Evolutionary conservation across 2,888 invertebrate genomes (phyloP).

Genomic region (Agrotis clavis): DNA sequence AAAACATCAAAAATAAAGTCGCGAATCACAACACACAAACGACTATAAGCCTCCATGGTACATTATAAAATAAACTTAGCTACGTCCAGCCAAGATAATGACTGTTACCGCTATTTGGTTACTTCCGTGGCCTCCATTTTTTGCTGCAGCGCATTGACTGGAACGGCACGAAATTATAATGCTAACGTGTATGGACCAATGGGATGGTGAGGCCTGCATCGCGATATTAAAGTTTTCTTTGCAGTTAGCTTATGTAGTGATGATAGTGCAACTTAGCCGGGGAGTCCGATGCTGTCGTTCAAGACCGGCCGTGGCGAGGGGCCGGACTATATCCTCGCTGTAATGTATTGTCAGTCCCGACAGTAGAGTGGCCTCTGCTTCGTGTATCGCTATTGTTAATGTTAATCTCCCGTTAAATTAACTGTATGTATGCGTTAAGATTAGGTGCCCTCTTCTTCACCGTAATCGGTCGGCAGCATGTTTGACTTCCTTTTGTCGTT

Average conservation of each 20-base stretch:
- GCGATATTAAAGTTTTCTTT: slow-evolving; percentile 78
- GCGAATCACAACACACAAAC: slow-evolving; percentile 1
- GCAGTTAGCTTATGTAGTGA: slow-evolving; percentile 69
- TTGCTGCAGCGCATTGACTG: slow-evolving; percentile 82
- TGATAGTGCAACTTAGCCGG: slow-evolving; percentile 61
- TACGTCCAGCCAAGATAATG: slow-evolving; percentile 50
- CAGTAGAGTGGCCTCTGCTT: slow-evolving; percentile 90
- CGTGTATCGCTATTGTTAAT: slow-evolving; percentile 90
- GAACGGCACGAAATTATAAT: slow-evolving; percentile 81
- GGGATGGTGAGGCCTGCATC: slow-evolving; percentile 74
- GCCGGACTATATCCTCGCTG: slow-evolving; percentile 89
- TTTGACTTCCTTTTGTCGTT: slow-evolving; percentile 88
- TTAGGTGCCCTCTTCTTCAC: slow-evolving; percentile 90
- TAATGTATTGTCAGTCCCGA: slow-evolving; percentile 76
- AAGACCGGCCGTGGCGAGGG: slow-evolving; percentile 90
- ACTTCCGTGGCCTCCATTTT: slow-evolving; percentile 69
- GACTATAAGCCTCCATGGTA: slow-evolving; percentile 34
- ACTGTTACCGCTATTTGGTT: slow-evolving; percentile 61
- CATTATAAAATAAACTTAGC: slow-evolving; percentile 40
- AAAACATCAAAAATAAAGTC: slow-evolving; percentile 2
- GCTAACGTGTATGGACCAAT: slow-evolving; percentile 77
- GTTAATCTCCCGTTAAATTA: slow-evolving; percentile 89
- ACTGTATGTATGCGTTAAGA: slow-evolving; percentile 91
- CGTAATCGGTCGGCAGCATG: slow-evolving; percentile 87
- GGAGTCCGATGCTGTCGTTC: slow-evolving; percentile 88